These are phyloP conservation scores for Hartigia nigra DNA, from an alignment of 2,888 invertebrate genomes.

Conservation along the genomic window DNA sequence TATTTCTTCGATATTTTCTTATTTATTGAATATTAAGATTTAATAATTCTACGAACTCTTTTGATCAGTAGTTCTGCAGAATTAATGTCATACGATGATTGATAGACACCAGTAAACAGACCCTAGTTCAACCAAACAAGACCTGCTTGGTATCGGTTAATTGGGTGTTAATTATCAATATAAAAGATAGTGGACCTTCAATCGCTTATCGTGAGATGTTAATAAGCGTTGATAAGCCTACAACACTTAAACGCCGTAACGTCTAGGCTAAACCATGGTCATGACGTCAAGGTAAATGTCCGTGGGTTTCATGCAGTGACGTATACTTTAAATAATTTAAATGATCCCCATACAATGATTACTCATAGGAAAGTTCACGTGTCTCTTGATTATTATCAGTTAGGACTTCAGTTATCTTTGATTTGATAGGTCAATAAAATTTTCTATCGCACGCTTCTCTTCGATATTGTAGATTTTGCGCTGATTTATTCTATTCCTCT, in stretches of 20 bases:
- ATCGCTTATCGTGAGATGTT: not conserved
- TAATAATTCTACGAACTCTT: not conserved
- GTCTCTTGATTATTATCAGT: not conserved
- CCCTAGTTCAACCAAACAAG: not conserved
- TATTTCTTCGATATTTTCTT: not conserved
- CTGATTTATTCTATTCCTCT: too few species aligned
- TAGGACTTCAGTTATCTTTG: not conserved
- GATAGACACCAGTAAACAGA: not conserved
- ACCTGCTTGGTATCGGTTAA: not conserved
- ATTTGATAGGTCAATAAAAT: not conserved
- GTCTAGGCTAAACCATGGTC: not conserved
- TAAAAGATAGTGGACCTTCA: not conserved
- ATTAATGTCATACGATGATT: not conserved
- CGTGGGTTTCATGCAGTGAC: not conserved
- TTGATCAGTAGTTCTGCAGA: not conserved
- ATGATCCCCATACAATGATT: not conserved
- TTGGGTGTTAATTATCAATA: not conserved
- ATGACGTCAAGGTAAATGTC: not conserved
- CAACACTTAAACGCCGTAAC: not conserved
- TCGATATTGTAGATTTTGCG: too few species aligned
- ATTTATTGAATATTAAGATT: not conserved
- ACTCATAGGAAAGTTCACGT: not conserved
- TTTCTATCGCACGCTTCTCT: too few species aligned
- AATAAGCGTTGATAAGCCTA: not conserved
- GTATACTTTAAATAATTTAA: not conserved